Percentiles rank a stretch among this genome's conserved stretches.
Conservation (phyloP, 1,140 invertebrate genomes). For the Heliothis subflexa region DNA sequence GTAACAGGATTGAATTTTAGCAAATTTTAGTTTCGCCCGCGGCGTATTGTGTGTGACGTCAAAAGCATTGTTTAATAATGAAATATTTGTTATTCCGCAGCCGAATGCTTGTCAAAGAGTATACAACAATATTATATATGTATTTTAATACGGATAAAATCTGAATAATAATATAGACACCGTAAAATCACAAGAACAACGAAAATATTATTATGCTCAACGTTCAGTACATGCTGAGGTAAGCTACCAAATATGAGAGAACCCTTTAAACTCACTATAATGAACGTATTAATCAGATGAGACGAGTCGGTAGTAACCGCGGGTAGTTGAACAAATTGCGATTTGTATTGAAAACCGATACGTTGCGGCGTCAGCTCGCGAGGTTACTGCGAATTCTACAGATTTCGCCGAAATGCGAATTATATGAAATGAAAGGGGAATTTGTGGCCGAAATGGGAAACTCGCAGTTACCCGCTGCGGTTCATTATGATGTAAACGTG, state of each 20-base stretch:
- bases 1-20: conserved; percentile 1
- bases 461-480: background rate
- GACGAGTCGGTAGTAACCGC: background rate
- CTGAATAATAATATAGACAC: too few species aligned
- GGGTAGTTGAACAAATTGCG: conserved; percentile 27
- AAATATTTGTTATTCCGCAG: too few species aligned
- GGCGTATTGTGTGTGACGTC: too few species aligned
- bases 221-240: too few species aligned
- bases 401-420: background rate
- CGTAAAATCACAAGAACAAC: too few species aligned
- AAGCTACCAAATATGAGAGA: background rate
- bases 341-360: conserved; percentile 36
- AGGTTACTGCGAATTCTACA: background rate
- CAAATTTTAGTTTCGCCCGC: background rate
- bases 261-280: conserved; percentile 14
- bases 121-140: too few species aligned
- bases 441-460: background rate
- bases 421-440: conserved; percentile 11
- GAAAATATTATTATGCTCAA: too few species aligned
- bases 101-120: too few species aligned
- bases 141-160: too few species aligned
- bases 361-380: background rate
- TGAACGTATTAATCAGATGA: conserved; percentile 15
- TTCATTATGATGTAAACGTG: conserved; percentile 2
- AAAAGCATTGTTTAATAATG: too few species aligned